Evolutionary conservation across 92 coral and sea anemone species (phyloP).

Genomic region (Chrysogorgia sp.): DNA sequence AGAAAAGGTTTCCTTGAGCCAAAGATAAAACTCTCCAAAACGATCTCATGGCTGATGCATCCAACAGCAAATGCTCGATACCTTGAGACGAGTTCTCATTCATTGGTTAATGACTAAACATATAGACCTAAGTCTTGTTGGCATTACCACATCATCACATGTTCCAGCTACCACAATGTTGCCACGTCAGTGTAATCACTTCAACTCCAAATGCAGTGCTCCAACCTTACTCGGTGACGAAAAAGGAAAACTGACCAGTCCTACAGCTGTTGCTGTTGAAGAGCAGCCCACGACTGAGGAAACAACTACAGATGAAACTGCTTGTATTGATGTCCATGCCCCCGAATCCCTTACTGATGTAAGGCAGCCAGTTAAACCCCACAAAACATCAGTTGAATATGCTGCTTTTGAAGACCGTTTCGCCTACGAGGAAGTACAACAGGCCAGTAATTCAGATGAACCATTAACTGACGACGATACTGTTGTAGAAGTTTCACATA

Average conservation of each 20-base stretch:
- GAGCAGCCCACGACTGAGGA: not conserved
- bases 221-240: too few species aligned
- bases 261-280: not conserved
- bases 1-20: slow-evolving; percentile 33
- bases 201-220: too few species aligned
- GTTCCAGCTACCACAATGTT: too few species aligned
- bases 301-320: not conserved
- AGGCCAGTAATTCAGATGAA: too few species aligned
- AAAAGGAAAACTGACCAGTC: not conserved
- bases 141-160: too few species aligned
- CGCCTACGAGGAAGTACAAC: too few species aligned
- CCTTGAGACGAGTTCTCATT: slow-evolving; percentile 50
- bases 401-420: not conserved
- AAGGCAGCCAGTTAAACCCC: too few species aligned
- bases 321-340: not conserved
- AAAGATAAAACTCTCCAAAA: slow-evolving; percentile 4
- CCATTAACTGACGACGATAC: too few species aligned
- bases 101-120: slow-evolving; percentile 42
- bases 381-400: not conserved
- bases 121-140: slow-evolving; percentile 47
- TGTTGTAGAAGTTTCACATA: too few species aligned
- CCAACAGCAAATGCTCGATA: slow-evolving; percentile 54
- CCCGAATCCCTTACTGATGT: not conserved
- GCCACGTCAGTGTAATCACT: not conserved
- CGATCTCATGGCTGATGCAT: slow-evolving; percentile 33